Evolutionary conservation across 2,797 vertebrate species (phyloP).

Genomic region (Pipistrellus nathusii): DNA sequence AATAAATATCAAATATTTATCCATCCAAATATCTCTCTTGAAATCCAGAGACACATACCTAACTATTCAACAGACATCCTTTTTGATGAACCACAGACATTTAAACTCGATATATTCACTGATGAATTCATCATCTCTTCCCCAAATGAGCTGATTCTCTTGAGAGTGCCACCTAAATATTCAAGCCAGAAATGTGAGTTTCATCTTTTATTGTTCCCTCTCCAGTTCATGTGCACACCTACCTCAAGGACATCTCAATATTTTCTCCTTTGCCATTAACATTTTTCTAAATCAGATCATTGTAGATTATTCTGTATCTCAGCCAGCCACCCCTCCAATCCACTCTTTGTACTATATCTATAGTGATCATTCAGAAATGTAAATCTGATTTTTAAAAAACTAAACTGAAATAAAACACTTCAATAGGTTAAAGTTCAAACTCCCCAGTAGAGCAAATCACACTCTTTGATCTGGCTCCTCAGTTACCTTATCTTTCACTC

Average conservation of each 20-base stretch:
- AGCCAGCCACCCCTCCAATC: background rate
- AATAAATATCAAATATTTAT: background rate
- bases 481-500: background rate
- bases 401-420: background rate
- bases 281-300: slow-evolving; percentile 3
- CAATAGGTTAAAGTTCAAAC: background rate
- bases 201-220: background rate
- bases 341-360: background rate
- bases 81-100: background rate
- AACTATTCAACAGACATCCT: background rate
- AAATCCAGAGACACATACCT: background rate
- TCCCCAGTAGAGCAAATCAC: background rate
- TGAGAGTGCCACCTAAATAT: background rate
- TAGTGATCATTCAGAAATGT: background rate
- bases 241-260: background rate
- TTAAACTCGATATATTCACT: background rate
- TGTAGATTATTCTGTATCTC: background rate
- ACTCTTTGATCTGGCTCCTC: background rate
- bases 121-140: background rate
- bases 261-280: background rate
- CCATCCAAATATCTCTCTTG: background rate
- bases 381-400: background rate
- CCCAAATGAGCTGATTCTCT: background rate
- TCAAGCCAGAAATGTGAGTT: background rate
- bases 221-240: background rate